Base-by-base conservation (phyloP, 1,140 invertebrate genomes). In the Hetaerina americana region DNA sequence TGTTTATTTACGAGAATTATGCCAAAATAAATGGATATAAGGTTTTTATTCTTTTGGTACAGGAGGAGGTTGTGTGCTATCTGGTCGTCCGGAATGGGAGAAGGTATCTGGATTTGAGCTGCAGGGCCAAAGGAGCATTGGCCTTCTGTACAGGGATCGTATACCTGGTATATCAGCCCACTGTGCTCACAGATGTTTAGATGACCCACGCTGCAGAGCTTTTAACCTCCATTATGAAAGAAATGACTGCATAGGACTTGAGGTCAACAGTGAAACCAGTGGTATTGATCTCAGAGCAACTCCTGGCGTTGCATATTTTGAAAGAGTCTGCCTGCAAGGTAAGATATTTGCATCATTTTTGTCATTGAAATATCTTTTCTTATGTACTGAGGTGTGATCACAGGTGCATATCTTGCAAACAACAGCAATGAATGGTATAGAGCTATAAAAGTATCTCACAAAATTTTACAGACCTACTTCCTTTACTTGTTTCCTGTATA, bases 201-300 rank as follows among this genome's bases (percentile, higher is more conserved):
- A 75, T 28, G 78, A 80, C 26, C 73, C 78, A 5, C 77, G 76
- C 8, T 84, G 82, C 74, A 76, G 77, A 49, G 81, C 78, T 15
- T 84, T 84, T 72, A 82, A 82, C 68, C 71, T 83, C 49, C 81
- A 84, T 72, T 83, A 84, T 74, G 78, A 79, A 26, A 74, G 79
- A 40, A 80, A 79, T 69, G 80, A 82, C 31, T 84, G 82, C 76
- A 78, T 78, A 24, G 77, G 76, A 18, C 76, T 78, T 57, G 76
- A 78, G 66, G 76, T 76, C 22, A 75, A 75, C 12, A 74, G 77
- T 22, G 72, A 77, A 0, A 74, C 77, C 26, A 77, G 76, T 24
- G 76, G 77, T 5, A 76, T 79, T 49, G 80, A 81, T 71, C 74
- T 83, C 0, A 74, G 80, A 69, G 76, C 79, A 24, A 77, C 79